A percentile compares a stretch with the other conserved stretches of the same genome.
Evolutionary conservation across 2,888 invertebrate species (phyloP).

Genomic region (Therioaphis trifolii): DNA sequence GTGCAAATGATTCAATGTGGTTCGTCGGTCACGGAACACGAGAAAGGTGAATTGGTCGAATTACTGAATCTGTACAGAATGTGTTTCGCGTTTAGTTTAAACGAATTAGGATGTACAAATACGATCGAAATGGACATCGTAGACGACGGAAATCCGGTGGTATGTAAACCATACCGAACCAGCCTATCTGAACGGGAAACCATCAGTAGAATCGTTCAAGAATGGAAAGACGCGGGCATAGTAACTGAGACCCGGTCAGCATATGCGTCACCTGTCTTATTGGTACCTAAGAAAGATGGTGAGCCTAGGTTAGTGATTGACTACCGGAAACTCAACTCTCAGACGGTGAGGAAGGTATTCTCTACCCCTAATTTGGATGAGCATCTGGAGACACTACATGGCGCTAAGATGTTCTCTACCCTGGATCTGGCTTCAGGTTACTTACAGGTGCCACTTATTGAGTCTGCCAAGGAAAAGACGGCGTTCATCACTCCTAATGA

Average conservation of each 20-base stretch:
- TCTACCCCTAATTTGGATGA: conserved; percentile 19
- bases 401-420: conserved; percentile 39
- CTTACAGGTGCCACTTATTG: conserved; percentile 42
- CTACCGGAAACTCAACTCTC: conserved; percentile 65
- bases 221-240: too few relatives aligned
- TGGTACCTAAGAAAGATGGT: conserved; percentile 64
- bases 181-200: too few relatives aligned
- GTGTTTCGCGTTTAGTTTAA: too few relatives aligned
- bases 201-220: too few relatives aligned
- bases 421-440: conserved; percentile 63
- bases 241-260: too few relatives aligned
- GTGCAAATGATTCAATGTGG: not conserved
- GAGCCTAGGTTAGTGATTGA: conserved; percentile 65
- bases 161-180: too few relatives aligned
- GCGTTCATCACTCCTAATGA: conserved; percentile 39
- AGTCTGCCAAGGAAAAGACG: conserved; percentile 31
- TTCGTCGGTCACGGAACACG: not conserved
- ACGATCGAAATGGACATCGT: too few relatives aligned
- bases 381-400: not conserved
- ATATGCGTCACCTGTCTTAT: too few relatives aligned
- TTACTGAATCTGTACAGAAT: too few relatives aligned
- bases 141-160: too few relatives aligned
- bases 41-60: too few relatives aligned
- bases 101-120: too few relatives aligned
- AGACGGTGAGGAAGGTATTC: conserved; percentile 9